Evolutionary conservation across 2,888 invertebrate species (phyloP), one percentile per base, ranked within the genome.

Genomic region (Sinhomidia bicolor): DNA sequence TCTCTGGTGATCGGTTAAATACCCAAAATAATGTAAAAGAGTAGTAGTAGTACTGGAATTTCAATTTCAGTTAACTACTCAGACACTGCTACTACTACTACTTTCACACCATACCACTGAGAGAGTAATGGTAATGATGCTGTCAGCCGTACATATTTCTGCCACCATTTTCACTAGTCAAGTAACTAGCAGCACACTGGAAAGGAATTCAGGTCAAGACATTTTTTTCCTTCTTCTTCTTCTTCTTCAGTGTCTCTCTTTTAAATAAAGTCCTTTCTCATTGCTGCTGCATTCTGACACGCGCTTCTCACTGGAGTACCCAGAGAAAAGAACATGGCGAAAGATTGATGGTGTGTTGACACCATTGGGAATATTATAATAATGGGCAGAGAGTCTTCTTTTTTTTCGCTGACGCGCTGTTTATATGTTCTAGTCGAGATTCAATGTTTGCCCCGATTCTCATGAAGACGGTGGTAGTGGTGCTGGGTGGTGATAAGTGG

Each of bases 191-290:
- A 71, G 71, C 44, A 68, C 32, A 12, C 32, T 26, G 0, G 41
- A n/a, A 54, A 51, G 54, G 76, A 81, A 81, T 81, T 81, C 62
- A 81, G 81, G 81, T 81, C 81, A 81, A 26, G 60, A 47, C 79
- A 80, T 60, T 80, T 54, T 78, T 54, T 10, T 32, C 23, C 41
- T 74, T 44, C 74, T 32, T 6, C 47, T 47, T 23, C 29, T n/a
- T n/a, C n/a, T n/a, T n/a, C n/a, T n/a, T n/a, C n/a, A n/a, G n/a
- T n/a, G n/a, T n/a, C n/a, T n/a, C n/a, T n/a, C n/a, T n/a, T n/a
- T n/a, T n/a, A n/a, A 74, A 74, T 74, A 23, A 74, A 44, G 74
- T 74, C 74, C 47, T 65, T 65, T 65, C 36, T n/a, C n/a, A n/a
- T n/a, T n/a, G n/a, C n/a, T n/a, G 5, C 17, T 26, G 60, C 60